Base-by-base conservation (phyloP, 2,888 invertebrate genomes). In the Phyto melanocephala region DNA sequence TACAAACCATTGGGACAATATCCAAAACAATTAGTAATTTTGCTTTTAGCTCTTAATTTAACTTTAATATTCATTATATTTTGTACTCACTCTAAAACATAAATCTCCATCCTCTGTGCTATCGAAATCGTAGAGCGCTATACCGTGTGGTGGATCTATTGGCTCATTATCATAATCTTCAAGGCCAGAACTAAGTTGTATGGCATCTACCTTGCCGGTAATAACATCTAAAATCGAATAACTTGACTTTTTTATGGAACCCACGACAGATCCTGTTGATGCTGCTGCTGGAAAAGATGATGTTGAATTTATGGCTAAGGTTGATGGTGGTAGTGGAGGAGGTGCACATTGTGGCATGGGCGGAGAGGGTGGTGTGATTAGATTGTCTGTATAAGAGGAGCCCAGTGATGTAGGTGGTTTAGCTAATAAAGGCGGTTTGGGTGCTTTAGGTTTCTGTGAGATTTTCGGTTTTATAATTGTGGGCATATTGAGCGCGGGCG, bases 321-420 rank as follows among this genome's bases (percentile, higher is more conserved):
- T 95, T 11, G 95, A 28, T 28, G 3, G 89, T 1, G 96, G 95
- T 2, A 95, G 95, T 52, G 95, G 94, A 1, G 96, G 96, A 2
- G 96, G 95, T 7, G 96, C 95, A 84, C 95, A 92, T 47, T 93
- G 93, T 8, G 96, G 96, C 96, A 96, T 96, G 0, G 96, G 96
- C 0, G 94, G 95, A 22, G 95, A 95, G 1, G 92, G 89, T 83
- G 93, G 93, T 3, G 87, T 86, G 17, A 65, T 63, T 20, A 77
- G 67, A 63, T 60, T 60, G 54, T 65, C 75, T n/a, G 79, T 62
- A 78, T 90, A 88, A n/a, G 88, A 88, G 86, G 76, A 37, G 70
- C 63, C 42, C 77, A 68, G 63, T 22, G 37, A 15, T 42, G 63
- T 60, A 50, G 84, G 58, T 83, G 84, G 62, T 84, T 80, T 80